These are phyloP conservation scores for Dryobotodes eremita DNA, from an alignment of 2,888 invertebrate species.

Conservation along the genomic window DNA sequence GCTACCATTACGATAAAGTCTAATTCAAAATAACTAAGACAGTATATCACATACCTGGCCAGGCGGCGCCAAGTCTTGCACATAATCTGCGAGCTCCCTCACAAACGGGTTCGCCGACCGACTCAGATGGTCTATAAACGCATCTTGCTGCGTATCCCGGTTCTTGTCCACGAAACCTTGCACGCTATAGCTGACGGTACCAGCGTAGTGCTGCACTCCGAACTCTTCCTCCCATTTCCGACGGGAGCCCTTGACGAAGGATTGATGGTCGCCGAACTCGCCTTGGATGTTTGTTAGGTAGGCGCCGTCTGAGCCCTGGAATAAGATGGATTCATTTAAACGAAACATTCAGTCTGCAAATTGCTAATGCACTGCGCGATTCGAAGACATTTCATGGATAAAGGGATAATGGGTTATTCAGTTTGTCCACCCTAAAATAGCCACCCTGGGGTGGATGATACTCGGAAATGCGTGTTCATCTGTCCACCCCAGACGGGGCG, in stretches of 20 bases:
- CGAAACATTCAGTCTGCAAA: no score
- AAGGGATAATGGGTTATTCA: no score
- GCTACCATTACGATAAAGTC: background rate
- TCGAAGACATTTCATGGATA: no score
- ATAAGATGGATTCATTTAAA: background rate
- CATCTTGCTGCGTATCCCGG: slow-evolving; percentile 97
- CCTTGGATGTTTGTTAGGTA: slow-evolving; percentile 96
- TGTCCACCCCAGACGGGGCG: no score
- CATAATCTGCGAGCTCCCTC: slow-evolving; percentile 92
- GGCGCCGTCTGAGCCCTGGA: slow-evolving; percentile 95
- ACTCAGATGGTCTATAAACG: slow-evolving; percentile 97
- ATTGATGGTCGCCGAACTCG: slow-evolving; percentile 95
- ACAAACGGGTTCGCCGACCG: slow-evolving; percentile 96
- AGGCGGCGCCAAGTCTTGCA: slow-evolving; percentile 89
- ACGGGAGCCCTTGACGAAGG: slow-evolving; percentile 96
- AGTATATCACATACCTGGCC: slow-evolving; percentile 89
- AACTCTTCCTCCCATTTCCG: slow-evolving; percentile 97
- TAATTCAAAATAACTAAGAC: background rate
- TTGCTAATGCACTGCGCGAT: no score
- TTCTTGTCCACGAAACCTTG: slow-evolving; percentile 97
- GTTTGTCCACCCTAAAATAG: no score
- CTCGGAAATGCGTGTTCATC: no score
- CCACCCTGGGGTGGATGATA: no score
- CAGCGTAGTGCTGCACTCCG: slow-evolving; percentile 97
- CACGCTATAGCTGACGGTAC: slow-evolving; percentile 95